These are phyloP conservation scores for Apocheima hispidaria DNA, from an alignment of 2,888 invertebrate species.

Conservation along the genomic window DNA sequence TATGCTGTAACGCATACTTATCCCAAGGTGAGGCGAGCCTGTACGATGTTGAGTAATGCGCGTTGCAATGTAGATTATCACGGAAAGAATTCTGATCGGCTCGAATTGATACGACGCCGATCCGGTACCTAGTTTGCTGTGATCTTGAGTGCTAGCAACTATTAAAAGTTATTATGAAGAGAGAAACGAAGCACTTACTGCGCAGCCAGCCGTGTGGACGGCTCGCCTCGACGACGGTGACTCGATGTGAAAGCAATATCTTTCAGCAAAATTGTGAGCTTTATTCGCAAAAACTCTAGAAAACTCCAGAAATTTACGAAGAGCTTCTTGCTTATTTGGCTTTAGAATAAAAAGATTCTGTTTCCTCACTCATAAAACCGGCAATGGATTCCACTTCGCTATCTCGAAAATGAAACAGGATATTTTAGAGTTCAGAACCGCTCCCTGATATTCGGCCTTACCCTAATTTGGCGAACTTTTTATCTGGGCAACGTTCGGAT, in stretches of 20 bases:
- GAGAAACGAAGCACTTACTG: conserved; percentile 15
- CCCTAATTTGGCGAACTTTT: conserved; percentile 35
- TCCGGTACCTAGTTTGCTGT: no score
- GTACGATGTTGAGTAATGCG: no score
- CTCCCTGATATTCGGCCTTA: conserved; percentile 24
- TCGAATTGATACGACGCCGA: no score
- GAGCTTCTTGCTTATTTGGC: conserved; percentile 22
- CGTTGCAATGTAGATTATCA: no score
- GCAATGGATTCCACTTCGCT: conserved; percentile 32
- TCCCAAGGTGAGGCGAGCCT: no score
- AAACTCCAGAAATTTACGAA: conserved; percentile 12
- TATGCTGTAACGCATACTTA: no score
- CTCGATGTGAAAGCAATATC: conserved; percentile 8
- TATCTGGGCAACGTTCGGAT: conserved; percentile 37
- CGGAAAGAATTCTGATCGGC: no score
- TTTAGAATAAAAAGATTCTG: conserved; percentile 25
- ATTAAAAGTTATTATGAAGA: conserved; percentile 20
- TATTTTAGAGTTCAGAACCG: conserved; percentile 31
- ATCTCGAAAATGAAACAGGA: conserved; percentile 32
- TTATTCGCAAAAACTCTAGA: conserved; percentile 10
- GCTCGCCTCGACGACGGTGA: conserved; percentile 2
- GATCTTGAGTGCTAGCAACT: conserved; percentile 19
- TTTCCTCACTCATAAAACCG: conserved; percentile 31
- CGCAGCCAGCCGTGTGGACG: conserved; percentile 11
- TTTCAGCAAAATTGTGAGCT: conserved; percentile 3